Base-by-base conservation (phyloP, 1,140 invertebrate genomes). In the Drosophila burlai region DNA sequence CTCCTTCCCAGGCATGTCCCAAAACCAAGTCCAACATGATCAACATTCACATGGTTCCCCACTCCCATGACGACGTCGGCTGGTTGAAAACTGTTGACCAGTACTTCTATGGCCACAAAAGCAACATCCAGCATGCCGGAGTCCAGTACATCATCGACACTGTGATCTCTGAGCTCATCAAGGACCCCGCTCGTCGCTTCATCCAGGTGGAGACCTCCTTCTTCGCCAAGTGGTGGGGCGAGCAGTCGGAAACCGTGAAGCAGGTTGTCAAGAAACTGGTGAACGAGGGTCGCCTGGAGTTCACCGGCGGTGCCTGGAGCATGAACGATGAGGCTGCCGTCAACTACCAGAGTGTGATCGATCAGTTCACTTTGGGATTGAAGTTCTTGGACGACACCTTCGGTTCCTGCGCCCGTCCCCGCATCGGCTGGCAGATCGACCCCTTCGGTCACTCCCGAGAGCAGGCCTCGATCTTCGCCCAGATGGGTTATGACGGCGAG, bases 311-410 rank as follows among this genome's bases (percentile, higher is more conserved):
- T 0, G 96, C 96, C 1, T 98, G 97, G 97, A 96, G 95, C 69
- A 98, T 98, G 97, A 98, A 99, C 93, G 98, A 99, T 89, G 98
- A 99, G 92, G 98, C 98, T 0, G 94, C 95, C 0, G 95, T 97
- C 0, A 97, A 99, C 92, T 99, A 99, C 93, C 97, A 97, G 72
- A 97, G 97, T 47, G 96, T 98, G n/a, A 96, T 99, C 26, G 98
- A 99, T 93, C 98, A 99, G 93, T 98, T 98, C 91, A 95, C 96
- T 3, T 96, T 95, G 95, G 96, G 96, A 11, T 93, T 97, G 57
- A 95, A 95, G 96, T 52, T 96, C 55, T 92, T 99, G 4, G 96
- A 97, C 66, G 95, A 98, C 29, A 97, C 96, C 0, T 98, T 99
- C 89, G 98, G 97, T 1, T 93, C 95, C 24, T 98, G 97, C 92